Percentiles rank a stretch among this genome's conserved stretches.
phyloP scores from a whole-genome alignment of 2,888 invertebrate genomes.

The Caenorhabditis doughertyi region DNA sequence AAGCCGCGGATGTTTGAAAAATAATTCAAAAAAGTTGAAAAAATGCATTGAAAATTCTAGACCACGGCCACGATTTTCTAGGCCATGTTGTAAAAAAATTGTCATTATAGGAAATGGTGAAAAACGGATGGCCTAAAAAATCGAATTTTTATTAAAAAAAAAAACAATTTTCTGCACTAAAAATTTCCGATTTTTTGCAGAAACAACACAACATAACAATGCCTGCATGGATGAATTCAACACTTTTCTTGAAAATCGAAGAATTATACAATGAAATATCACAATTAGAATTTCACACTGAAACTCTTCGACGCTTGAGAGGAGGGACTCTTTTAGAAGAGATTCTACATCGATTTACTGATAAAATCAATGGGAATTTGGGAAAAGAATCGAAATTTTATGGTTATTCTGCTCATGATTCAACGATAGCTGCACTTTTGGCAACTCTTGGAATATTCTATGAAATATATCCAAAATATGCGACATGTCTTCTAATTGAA shows the following conservation, averaged over 20 bases:
- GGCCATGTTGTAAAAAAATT: no score
- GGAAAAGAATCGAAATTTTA: constrained; percentile 32
- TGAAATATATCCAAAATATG: constrained; percentile 78
- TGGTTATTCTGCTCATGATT: constrained; percentile 74
- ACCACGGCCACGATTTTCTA: no score
- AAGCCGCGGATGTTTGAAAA: background rate
- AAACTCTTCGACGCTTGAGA: constrained; percentile 73
- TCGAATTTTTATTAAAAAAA: no score
- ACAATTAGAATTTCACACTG: constrained; percentile 73
- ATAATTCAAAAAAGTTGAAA: background rate
- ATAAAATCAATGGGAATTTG: constrained; percentile 65
- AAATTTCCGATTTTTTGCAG: no score
- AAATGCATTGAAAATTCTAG: no score
- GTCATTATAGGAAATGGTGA: no score
- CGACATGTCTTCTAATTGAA: constrained; percentile 78
- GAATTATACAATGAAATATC: constrained; percentile 75
- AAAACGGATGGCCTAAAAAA: no score
- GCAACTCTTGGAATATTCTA: constrained; percentile 77
- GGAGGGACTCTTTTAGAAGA: constrained; percentile 79
- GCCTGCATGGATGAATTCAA: constrained; percentile 80
- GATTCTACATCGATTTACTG: constrained; percentile 75
- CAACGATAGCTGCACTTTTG: constrained; percentile 78
- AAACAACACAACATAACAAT: constrained; percentile 71
- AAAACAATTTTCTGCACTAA: no score
- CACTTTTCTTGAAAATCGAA: constrained; percentile 68